phyloP scores from a whole-genome alignment of 37 sponge, comb jelly and placozoan genomes.

The Spongilla lacustris region DNA sequence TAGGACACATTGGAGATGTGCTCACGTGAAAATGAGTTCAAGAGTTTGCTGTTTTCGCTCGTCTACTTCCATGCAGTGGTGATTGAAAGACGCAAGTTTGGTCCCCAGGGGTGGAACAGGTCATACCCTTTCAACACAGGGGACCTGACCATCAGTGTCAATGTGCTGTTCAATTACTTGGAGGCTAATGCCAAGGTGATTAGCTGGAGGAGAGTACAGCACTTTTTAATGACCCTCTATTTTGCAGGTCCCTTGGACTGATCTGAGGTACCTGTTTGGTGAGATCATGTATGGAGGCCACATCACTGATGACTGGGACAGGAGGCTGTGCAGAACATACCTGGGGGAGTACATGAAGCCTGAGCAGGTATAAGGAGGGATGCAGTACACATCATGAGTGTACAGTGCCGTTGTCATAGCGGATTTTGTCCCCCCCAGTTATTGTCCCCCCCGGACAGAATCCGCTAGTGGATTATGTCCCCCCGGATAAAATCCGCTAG shows the following conservation, averaged over 20 bases:
- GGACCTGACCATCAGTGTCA: conserved; percentile 98
- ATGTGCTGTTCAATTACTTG: conserved; percentile 98
- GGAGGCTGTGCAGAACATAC: conserved; percentile 95
- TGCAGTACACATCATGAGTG: not conserved
- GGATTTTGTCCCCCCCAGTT: no score
- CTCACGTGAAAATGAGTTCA: conserved; percentile 96
- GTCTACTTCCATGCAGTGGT: conserved; percentile 99
- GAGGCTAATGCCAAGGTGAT: conserved; percentile 90
- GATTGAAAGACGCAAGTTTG: conserved; percentile 97
- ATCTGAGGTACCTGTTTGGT: conserved; percentile 98
- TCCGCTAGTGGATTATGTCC: no score
- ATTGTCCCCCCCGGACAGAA: no score
- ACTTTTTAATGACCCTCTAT: not conserved
- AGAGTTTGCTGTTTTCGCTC: conserved; percentile 91
- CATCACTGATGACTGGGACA: conserved; percentile 99
- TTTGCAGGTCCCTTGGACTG: conserved; percentile 94
- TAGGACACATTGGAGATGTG: conserved; percentile 99
- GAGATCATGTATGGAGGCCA: conserved; percentile 99
- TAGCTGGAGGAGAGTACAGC: not conserved
- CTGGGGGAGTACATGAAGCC: conserved; percentile 96
- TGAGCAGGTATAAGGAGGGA: conserved; percentile 69
- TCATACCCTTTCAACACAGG: conserved; percentile 98
- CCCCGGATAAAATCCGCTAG: no score
- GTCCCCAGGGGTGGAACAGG: conserved; percentile 98
- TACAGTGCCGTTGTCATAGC: no score